Evolutionary conservation across 2,888 invertebrate genomes (phyloP), one percentile per base, ranked within the genome.

Genomic region (Itoplectis maculator): DNA sequence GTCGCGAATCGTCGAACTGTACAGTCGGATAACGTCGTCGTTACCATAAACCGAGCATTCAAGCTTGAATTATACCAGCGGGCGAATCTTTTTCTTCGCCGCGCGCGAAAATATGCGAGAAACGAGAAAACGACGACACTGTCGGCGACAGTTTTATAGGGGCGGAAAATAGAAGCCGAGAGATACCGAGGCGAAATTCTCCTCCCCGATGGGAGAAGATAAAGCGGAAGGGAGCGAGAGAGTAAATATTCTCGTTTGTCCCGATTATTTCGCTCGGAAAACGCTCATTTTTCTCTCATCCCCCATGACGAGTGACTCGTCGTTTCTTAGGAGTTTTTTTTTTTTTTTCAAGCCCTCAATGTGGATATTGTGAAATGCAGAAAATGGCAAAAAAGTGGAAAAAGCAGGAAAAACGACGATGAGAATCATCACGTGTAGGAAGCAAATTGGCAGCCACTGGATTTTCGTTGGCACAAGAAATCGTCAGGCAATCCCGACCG

Each of bases 401-500:
- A n/a, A n/a, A n/a, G n/a, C n/a, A n/a, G n/a, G 18, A 42, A 54
- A 40, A 75, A 80, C 15, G 59, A 65, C 35, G 15, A 42, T 63
- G 15, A 40, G 42, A 49, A 73, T 73, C 63, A 69, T 54, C 45
- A 20, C 29, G 5, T 29, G 54, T 20, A 45, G 42, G 29, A 15
- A 6, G 56, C 61, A 74, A 78, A 78, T 72, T 74, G 47, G 51
- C 23, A 61, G 8, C 11, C 23, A 29, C 40, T 5, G n/a, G 59
- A n/a, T 15, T 69, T 72, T 18, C 47, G 49, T 18, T 9, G 45
- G 35, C 37, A 56, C 42, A 59, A 40, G 29, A 75, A 82, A 79
- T 74, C 59, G 70, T 42, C 11, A 56, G 35, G 47, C 35, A 74
- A 70, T 70, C 56, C n/a, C n/a, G n/a, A n/a, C n/a, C n/a, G n/a